These are phyloP conservation scores for Noctua pronuba DNA, from an alignment of 2,888 invertebrate genomes.

Conservation along the genomic window DNA sequence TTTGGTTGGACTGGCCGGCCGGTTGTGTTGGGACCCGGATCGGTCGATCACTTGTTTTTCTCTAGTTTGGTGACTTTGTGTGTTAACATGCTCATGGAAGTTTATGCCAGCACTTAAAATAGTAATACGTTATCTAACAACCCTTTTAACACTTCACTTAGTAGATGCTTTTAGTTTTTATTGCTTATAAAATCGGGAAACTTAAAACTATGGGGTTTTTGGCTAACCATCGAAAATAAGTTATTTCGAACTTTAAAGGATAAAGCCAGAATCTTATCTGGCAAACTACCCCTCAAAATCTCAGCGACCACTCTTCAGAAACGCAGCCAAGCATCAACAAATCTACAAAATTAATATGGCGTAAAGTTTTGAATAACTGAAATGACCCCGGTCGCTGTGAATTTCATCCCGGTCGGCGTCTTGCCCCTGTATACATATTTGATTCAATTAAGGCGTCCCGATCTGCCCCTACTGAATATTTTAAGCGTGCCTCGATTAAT, in stretches of 20 bases:
- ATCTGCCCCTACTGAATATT: conserved; percentile 62
- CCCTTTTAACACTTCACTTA: conserved; percentile 4
- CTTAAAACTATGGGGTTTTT: background rate
- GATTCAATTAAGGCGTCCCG: conserved; percentile 67
- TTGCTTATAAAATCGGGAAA: background rate
- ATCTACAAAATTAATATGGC: conserved; percentile 59
- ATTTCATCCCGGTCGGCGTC: conserved; percentile 41
- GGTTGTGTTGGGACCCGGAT: background rate
- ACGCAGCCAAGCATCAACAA: conserved; percentile 21
- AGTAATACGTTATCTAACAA: conserved; percentile 1
- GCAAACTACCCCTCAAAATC: background rate
- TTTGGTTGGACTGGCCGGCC: background rate
- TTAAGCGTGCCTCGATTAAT: conserved; percentile 54
- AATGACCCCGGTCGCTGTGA: conserved; percentile 57
- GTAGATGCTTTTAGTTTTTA: conserved; percentile 26
- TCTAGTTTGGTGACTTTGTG: background rate
- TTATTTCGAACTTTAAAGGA: background rate
- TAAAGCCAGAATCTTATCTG: background rate
- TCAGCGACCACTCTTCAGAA: conserved; percentile 3
- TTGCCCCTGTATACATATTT: conserved; percentile 62
- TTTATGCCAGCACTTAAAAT: conserved; percentile 8
- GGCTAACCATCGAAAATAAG: background rate
- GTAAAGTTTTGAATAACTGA: conserved; percentile 66
- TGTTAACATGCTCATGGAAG: background rate
- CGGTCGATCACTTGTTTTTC: conserved; percentile 5